A percentile compares a stretch with the other conserved stretches of the same genome.
These are phyloP conservation scores for Drosophila anceps DNA, from an alignment of 2,888 invertebrate genomes.

Conservation along the genomic window DNA sequence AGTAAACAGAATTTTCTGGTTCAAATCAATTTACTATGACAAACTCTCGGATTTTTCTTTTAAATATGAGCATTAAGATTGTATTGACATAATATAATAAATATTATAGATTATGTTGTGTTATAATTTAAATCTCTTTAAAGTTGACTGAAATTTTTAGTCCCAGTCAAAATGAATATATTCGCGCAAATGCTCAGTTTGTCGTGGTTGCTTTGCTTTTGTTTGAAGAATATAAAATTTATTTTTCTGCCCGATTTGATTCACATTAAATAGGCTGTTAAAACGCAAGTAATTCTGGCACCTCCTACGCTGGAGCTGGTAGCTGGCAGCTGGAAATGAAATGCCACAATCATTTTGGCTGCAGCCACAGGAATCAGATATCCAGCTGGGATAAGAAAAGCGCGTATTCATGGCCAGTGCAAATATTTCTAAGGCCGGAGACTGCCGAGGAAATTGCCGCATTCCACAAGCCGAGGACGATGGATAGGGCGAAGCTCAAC, in stretches of 20 bases:
- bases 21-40: neutral
- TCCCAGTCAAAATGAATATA: neutral
- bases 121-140: neutral
- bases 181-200: constrained; percentile 14
- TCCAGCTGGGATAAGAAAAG: constrained; percentile 53
- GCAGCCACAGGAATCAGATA: constrained; percentile 43
- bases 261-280: constrained; percentile 77
- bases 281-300: constrained; percentile 77
- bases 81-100: no score
- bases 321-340: constrained; percentile 42
- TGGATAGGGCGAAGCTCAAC: constrained; percentile 50
- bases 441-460: constrained; percentile 72
- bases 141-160: neutral
- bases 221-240: constrained; percentile 42
- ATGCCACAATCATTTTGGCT: constrained; percentile 52
- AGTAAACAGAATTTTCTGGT: neutral
- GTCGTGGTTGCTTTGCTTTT: constrained; percentile 31
- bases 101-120: neutral
- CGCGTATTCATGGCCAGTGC: constrained; percentile 69
- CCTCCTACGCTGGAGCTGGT: neutral
- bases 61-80: neutral
- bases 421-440: constrained; percentile 65
- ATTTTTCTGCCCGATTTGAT: constrained; percentile 84
- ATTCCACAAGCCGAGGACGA: constrained; percentile 48
- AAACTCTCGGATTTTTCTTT: neutral